Evolutionary conservation across 2,113 vertebrate genomes (phyloP).

Genomic region (Syrrhaptes paradoxus): DNA sequence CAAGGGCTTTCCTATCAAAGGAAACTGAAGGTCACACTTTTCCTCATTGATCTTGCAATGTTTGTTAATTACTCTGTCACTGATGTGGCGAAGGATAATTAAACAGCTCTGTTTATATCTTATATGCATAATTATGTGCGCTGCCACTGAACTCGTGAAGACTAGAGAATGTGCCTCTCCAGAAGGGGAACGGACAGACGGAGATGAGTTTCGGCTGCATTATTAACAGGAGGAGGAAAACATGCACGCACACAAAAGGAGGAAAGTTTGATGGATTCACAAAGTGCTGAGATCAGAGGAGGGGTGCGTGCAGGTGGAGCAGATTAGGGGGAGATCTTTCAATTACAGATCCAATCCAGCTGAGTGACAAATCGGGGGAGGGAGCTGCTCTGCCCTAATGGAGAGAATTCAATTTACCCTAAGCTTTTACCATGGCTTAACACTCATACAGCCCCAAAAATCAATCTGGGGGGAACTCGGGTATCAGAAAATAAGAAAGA

Average conservation of each 20-base stretch:
- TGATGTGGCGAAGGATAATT: slow-evolving; percentile 99
- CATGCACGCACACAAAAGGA: slow-evolving; percentile 38
- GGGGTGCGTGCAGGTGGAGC: slow-evolving; percentile 52
- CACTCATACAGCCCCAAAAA: neutral
- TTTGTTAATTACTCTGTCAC: slow-evolving; percentile 99
- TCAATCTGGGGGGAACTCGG: neutral
- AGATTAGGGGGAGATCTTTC: slow-evolving; percentile 56
- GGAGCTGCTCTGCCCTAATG: slow-evolving; percentile 6
- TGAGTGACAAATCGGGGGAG: slow-evolving; percentile 27
- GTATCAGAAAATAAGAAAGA: neutral
- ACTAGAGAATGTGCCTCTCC: slow-evolving; percentile 82
- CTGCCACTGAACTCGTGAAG: slow-evolving; percentile 92
- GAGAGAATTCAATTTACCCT: neutral
- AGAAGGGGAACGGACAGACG: slow-evolving; percentile 75
- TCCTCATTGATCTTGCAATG: slow-evolving; percentile 99
- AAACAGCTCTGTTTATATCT: slow-evolving; percentile 99
- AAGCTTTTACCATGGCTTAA: neutral
- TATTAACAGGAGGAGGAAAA: slow-evolving; percentile 70
- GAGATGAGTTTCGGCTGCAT: slow-evolving; percentile 69
- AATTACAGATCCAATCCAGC: slow-evolving; percentile 20
- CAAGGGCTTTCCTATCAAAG: slow-evolving; percentile 86
- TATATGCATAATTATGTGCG: slow-evolving; percentile 99
- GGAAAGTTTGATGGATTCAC: slow-evolving; percentile 65
- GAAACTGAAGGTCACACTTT: slow-evolving; percentile 99
- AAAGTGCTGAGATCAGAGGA: slow-evolving; percentile 42